Base-by-base conservation (phyloP, 2,888 invertebrate genomes). In the Plagodis pulveraria region DNA sequence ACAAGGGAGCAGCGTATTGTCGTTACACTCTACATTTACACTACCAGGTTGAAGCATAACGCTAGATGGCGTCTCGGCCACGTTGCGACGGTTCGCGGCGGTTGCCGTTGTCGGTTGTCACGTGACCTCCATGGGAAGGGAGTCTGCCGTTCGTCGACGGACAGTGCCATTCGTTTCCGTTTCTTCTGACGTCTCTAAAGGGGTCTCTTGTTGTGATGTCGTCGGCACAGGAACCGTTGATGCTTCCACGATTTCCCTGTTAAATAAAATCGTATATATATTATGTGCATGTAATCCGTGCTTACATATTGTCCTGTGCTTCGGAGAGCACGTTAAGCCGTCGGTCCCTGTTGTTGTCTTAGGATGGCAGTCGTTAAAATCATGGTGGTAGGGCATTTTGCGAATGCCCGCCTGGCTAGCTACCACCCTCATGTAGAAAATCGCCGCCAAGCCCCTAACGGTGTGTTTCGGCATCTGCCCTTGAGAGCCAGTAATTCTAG, bases 51-150 rank as follows among this genome's bases (percentile, higher is more conserved):
- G 33, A 46, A 11, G 47, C 36, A 36, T 56, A 40, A 45, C 46
- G 48, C 32, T 36, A 34, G 56, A 6, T 36, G 36, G 22, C 35
- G 56, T 34, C 11, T 22, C 22, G 10, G 40, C 8, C 38, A 22
- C 22, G 22, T 22, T 22, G 44, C 48, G n/a, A 43, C 40, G 57
- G 42, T 63, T 48, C 33, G 57, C 38, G 54, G 58, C 36, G 58
- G 6, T 42, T 42, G 63, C 36, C 56, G 56, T 49, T 52, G 65
- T 56, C 63, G 67, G 71, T 71, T 78, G 91, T 92, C 91, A 92
- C 90, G 91, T 91, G 80, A 92, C 92, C 80, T 90, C 88, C 91
- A 91, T 89, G 62, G 90, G 90, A 50, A 87, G 77, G 35, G 83
- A 78, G 78, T 87, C 89, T 42, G 77, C 66, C 50, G 78, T 58